Conservation (phyloP, 2,888 invertebrate genomes). For the Achlya flavicornis region DNA sequence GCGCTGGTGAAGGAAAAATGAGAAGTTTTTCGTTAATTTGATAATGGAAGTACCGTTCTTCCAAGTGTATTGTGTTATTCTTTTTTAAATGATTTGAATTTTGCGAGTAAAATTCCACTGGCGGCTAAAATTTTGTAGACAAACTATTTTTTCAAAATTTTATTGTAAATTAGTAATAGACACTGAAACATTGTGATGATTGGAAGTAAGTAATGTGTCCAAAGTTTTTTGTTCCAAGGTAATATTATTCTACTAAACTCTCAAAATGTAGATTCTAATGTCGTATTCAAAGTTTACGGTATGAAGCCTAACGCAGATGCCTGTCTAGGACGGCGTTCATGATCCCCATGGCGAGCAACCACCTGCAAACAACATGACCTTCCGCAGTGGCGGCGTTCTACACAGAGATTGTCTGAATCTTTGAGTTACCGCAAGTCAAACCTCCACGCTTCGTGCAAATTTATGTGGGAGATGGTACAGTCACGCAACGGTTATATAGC, state of each 20-base stretch:
- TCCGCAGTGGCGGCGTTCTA: conserved; percentile 36
- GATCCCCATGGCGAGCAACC: neutral
- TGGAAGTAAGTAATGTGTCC: too few relatives aligned
- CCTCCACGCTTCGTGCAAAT: conserved; percentile 54
- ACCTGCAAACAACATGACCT: conserved; percentile 19
- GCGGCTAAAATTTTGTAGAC: neutral
- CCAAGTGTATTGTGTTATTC: conserved; percentile 19
- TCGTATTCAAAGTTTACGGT: neutral
- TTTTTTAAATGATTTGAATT: neutral
- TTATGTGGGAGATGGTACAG: conserved; percentile 43
- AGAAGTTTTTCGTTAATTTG: conserved; percentile 38
- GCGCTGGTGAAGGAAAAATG: conserved; percentile 36
- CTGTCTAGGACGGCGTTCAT: neutral
- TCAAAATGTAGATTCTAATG: neutral
- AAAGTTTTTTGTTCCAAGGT: too few relatives aligned
- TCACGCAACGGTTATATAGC: conserved; percentile 18
- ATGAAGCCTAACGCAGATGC: neutral
- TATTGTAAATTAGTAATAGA: too few relatives aligned
- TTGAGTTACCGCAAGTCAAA: conserved; percentile 46
- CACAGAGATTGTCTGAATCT: conserved; percentile 36
- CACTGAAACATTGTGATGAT: too few relatives aligned
- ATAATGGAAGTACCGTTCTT: conserved; percentile 53
- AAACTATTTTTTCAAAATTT: too few relatives aligned
- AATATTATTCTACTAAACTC: neutral
- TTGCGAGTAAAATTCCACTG: neutral